phyloP scores from a whole-genome alignment of 1,140 invertebrate genomes.

The Zaprionus taronus region DNA sequence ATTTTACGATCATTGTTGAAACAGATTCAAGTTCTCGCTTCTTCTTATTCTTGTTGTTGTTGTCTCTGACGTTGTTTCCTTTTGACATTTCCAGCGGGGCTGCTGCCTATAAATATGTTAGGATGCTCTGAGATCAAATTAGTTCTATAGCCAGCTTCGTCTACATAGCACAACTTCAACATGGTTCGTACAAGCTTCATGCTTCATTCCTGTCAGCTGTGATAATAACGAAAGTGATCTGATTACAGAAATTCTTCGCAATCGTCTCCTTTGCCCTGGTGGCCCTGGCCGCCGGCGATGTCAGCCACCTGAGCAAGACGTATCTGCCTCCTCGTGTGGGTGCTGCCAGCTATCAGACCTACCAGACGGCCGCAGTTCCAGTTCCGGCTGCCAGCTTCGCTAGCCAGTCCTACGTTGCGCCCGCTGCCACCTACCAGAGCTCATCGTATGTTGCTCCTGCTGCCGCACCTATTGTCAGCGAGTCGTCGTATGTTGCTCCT shows the following conservation, averaged over 20 bases:
- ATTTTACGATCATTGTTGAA: constrained; percentile 47
- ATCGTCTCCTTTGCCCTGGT: constrained; percentile 62
- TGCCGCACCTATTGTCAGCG: constrained; percentile 7
- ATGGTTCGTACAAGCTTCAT: constrained; percentile 53
- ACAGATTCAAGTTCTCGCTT: constrained; percentile 28
- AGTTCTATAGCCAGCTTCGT: constrained; percentile 39
- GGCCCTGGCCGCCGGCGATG: constrained; percentile 65
- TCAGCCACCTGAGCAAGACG: constrained; percentile 67
- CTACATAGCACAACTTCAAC: constrained; percentile 45
- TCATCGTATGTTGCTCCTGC: constrained; percentile 34
- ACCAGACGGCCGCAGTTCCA: constrained; percentile 32
- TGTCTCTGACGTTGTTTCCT: constrained; percentile 39
- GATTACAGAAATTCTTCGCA: constrained; percentile 59
- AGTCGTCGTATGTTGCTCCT: constrained; percentile 37
- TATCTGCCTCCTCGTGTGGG: constrained; percentile 56
- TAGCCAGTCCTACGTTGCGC: constrained; percentile 8
- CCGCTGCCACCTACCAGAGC: constrained; percentile 20
- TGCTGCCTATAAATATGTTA: constrained; percentile 65
- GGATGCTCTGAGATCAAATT: constrained; percentile 32
- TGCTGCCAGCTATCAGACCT: constrained; percentile 49
- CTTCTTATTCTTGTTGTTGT: constrained; percentile 21
- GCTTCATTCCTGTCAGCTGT: neutral
- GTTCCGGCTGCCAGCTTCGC: constrained; percentile 15
- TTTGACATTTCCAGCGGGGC: constrained; percentile 65
- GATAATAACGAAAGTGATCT: neutral